Evolutionary conservation across 2,797 vertebrate genomes (phyloP), one percentile per base, ranked within the genome.

Genomic region (Nannoperca obscura): DNA sequence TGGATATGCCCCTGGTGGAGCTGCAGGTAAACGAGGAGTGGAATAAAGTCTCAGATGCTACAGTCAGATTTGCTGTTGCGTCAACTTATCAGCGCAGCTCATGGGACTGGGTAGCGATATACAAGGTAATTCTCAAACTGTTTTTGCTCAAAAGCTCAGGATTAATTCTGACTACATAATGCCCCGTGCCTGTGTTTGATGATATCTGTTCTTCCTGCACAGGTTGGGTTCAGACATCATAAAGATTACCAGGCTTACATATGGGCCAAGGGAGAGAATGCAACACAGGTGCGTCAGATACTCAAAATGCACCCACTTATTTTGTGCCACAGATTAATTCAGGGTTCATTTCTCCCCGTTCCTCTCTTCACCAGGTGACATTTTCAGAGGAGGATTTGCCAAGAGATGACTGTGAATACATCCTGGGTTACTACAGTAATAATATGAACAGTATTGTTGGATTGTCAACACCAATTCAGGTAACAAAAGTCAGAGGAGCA

Each of bases 91-190:
- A 98, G 88, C 96, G 97, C 84, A 99, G 97, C 90, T 97, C 97
- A 38, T 99, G 97, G 97, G 98, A 99, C 94, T 99, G 98, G 98
- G 97, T 99, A 4, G 98, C 97, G 65, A 96, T 99, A 81, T 99
- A 99, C 90, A 96, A 96, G 96, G 98, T 99, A 86, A 55, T 19
- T 24, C 34, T 50, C 15, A 0, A 4, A 19, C 8, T 40, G 17
- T 20, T 53, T 13, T 30, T 49, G n/a, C 27, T 22, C 40, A 38
- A 54, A 57, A 32, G 38, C 40, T 27, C 4, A 47, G 32, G 1
- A 44, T 12, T 3, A 22, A 58, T 38, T 27, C 4, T 53, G 15
- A 53, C 9, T 12, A 14, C 34, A 42, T 53, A 17, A 32, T 62
- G 3, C 11, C 1, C 20, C 30, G 12, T 54, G 36, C 75, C 11